A percentile compares a stretch with the other conserved stretches of the same genome.
Conservation (phyloP, 2,797 vertebrate species). For the Hypotaenidia philippensis region DNA sequence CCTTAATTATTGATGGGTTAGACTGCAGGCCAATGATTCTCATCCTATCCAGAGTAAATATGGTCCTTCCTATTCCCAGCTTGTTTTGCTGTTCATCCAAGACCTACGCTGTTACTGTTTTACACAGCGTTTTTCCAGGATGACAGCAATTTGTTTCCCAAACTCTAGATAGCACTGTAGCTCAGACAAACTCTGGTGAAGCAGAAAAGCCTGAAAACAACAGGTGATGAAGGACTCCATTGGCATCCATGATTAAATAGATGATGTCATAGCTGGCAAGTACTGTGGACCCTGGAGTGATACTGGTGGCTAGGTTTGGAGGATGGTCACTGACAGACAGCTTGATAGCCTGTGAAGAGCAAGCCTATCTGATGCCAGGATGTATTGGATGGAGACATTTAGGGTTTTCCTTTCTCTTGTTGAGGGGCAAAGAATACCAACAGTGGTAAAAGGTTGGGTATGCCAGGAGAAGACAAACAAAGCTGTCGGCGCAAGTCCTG, state of each 20-base stretch:
- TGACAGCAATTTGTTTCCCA: neutral
- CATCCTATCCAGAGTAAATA: neutral
- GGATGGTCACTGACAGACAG: neutral
- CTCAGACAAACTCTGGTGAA: neutral
- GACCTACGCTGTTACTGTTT: neutral
- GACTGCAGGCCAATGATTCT: neutral
- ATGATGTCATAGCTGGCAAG: neutral
- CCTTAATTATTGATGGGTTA: conserved; percentile 17
- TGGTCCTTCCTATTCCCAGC: neutral
- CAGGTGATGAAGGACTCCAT: neutral
- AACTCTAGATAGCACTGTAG: neutral
- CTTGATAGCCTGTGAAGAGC: neutral
- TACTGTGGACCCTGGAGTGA: neutral
- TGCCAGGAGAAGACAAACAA: neutral
- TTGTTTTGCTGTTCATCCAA: neutral
- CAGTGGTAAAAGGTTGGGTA: neutral
- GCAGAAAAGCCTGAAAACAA: neutral
- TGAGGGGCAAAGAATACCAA: neutral
- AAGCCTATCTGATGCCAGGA: neutral
- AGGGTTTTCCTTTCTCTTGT: neutral
- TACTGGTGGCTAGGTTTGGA: neutral
- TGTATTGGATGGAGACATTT: neutral
- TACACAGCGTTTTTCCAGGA: neutral
- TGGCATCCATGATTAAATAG: neutral
- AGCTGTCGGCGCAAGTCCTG: neutral